Base-by-base conservation (phyloP, 2,797 vertebrate species). In the Melanotaenia parkinsoni region DNA sequence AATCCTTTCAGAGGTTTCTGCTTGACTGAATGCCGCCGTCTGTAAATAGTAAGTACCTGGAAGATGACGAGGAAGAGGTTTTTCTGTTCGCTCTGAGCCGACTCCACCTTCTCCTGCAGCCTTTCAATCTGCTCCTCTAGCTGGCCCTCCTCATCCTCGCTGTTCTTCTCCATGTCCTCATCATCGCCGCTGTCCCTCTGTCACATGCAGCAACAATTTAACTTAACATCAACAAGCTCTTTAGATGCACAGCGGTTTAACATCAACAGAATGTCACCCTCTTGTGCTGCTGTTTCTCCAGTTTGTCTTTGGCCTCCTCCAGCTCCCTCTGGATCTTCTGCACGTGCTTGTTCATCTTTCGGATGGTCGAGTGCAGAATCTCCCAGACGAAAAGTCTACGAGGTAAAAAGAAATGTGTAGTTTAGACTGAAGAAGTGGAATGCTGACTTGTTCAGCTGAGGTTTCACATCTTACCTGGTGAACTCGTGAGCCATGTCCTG, bases 51-150 rank as follows among this genome's bases (percentile, higher is more conserved):
- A 2, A 0, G 0, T 91, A 99, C 98, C 97, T 99, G 98, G 88
- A 99, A 99, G 92, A 99, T 98, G 86, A 99, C 98, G 3, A 99
- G 97, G 90, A 99, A 99, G 50, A 99, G 97, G 84, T 99, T 99
- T 91, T 99, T 99, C 75, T 99, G 98, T 76, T 99, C 97, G 1
- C 98, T 99, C 93, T 99, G 98, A 12, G 98, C 98, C 0, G 97
- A 96, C 78, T 99, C 98, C 22, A 99, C 97, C 80, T 97, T 99
- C 81, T 99, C 98, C 90, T 99, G 98, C 70, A 99, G 94, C 72
- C 95, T 94, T 77, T 99, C 98, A 71, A 99, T 98, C 88, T 98
- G 97, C 78, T 99, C 98, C 87, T 99, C 97, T 38, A 99, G 88
- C 1, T 96, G 97, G 4, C 96, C 96, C n/a, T 98, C 97, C 75